Conservation (phyloP, 2,797 vertebrate genomes). For the Calcarius lapponicus region DNA sequence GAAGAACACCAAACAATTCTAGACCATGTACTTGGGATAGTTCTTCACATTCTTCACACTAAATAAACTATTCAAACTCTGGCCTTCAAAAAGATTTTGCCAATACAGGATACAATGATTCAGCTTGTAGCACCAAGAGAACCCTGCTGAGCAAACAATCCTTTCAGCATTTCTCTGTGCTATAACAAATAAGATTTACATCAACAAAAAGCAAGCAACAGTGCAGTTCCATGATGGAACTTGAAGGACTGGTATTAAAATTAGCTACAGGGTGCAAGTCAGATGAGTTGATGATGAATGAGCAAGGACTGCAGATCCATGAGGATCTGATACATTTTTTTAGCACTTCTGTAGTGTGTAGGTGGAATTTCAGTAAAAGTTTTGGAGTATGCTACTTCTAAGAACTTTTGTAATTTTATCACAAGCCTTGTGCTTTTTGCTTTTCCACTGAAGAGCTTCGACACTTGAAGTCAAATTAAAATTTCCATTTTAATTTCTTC, state of each 20-base stretch:
- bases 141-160: not conserved
- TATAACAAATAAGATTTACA: not conserved
- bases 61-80: not conserved
- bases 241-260: constrained; percentile 5
- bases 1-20: not conserved
- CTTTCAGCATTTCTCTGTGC: not conserved
- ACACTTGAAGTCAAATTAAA: not conserved
- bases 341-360: constrained; percentile 6
- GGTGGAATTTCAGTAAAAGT: constrained; percentile 22
- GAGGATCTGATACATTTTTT: not conserved
- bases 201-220: not conserved
- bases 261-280: constrained; percentile 35
- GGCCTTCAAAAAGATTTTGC: not conserved
- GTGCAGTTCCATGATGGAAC: not conserved
- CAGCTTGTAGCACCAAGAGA: not conserved
- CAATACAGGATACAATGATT: not conserved
- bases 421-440: not conserved
- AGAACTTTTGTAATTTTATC: not conserved
- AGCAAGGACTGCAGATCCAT: constrained; percentile 7
- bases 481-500: not conserved
- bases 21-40: not conserved
- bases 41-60: not conserved
- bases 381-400: not conserved
- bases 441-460: not conserved
- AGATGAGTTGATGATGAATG: constrained; percentile 44